phyloP scores from a whole-genome alignment of 2,888 invertebrate genomes.

The Cerastis rubricosa region DNA sequence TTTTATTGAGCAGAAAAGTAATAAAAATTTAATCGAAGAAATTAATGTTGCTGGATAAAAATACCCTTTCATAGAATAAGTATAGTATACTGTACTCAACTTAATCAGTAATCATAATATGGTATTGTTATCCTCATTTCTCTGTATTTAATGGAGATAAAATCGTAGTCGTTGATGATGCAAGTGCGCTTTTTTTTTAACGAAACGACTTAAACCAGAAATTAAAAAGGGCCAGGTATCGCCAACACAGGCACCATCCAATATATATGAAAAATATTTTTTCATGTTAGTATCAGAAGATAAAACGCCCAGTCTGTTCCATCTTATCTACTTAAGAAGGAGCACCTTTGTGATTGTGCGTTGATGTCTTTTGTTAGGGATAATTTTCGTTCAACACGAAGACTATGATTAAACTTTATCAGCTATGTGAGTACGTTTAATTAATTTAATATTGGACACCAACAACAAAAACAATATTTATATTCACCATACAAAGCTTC shows the following conservation, averaged over 20 bases:
- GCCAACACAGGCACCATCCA: too few relatives aligned
- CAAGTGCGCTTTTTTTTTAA: neutral
- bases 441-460: slow-evolving; percentile 1
- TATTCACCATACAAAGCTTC: neutral
- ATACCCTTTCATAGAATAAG: neutral
- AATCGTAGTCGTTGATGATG: neutral
- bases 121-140: neutral
- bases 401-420: neutral
- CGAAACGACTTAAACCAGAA: neutral
- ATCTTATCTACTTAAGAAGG: neutral
- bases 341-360: neutral
- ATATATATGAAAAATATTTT: neutral
- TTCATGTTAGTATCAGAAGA: neutral
- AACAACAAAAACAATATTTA: neutral
- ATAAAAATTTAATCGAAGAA: slow-evolving; percentile 24
- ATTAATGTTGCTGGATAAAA: neutral
- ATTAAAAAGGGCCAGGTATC: neutral
- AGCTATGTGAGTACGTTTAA: neutral
- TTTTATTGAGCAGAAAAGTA: slow-evolving; percentile 22
- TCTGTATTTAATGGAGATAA: neutral
- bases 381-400: neutral
- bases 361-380: slow-evolving; percentile 49
- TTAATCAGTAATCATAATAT: neutral
- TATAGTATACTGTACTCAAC: neutral
- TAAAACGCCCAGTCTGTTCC: neutral